phyloP scores from a whole-genome alignment of 2,113 vertebrate genomes.

The Coregonus clupeaformis region DNA sequence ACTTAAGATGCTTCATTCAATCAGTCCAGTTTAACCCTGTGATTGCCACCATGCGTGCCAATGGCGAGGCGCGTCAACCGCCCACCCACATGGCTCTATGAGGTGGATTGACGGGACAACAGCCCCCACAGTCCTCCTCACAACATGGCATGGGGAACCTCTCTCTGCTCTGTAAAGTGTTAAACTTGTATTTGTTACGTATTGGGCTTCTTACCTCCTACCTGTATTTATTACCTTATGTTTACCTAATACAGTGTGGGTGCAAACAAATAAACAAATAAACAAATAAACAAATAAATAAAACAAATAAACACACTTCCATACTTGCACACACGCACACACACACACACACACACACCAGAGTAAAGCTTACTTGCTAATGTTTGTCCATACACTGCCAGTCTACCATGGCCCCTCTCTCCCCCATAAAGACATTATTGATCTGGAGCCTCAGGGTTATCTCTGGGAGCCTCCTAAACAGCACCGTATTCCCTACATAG shows the following conservation, averaged over 20 bases:
- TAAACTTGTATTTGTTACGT: not conserved
- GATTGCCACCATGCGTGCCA: not conserved
- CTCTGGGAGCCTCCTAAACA: not conserved
- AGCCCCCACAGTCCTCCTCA: not conserved
- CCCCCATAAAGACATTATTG: not conserved
- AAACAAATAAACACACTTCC: not conserved
- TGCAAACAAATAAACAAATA: too few species aligned
- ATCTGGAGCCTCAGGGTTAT: not conserved
- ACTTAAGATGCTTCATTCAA: conserved; percentile 38
- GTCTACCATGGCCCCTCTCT: too few species aligned
- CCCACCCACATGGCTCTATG: not conserved
- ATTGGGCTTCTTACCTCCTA: too few species aligned
- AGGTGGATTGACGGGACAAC: not conserved
- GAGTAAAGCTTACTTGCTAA: too few species aligned
- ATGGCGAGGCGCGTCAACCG: not conserved
- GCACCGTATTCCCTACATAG: too few species aligned
- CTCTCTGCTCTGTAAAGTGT: not conserved
- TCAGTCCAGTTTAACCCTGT: conserved; percentile 35
- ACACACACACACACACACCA: not conserved
- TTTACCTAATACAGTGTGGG: too few species aligned
- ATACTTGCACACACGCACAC: not conserved
- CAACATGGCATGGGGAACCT: not conserved
- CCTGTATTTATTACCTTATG: too few species aligned
- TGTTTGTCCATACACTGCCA: too few species aligned
- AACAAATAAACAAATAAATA: too few species aligned